A percentile compares a stretch with the other conserved stretches of the same genome.
Conservation (phyloP, 2,888 invertebrate species). For the Macrophya annulata region DNA sequence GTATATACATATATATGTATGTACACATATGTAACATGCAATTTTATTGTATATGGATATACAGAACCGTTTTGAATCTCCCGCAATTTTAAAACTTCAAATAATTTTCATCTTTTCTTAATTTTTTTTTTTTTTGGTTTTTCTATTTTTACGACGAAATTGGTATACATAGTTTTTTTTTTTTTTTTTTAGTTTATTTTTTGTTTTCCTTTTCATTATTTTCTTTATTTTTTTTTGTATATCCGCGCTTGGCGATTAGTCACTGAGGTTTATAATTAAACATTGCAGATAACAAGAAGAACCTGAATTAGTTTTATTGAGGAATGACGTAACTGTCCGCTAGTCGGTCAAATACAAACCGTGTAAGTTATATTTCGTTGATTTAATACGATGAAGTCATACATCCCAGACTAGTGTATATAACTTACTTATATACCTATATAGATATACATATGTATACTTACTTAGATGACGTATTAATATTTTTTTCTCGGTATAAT, state of each 20-base stretch:
- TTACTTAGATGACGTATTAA: background rate
- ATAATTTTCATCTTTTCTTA: background rate
- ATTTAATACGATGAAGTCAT: conserved; percentile 68
- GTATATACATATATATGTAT: background rate
- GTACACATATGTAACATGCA: too few species aligned
- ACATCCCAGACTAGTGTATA: conserved; percentile 38
- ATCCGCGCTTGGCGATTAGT: conserved; percentile 32
- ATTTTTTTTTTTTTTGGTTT: background rate
- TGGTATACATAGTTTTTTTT: background rate
- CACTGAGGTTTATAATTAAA: background rate
- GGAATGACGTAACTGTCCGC: conserved; percentile 39
- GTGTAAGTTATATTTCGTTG: conserved; percentile 32
- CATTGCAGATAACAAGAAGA: conserved; percentile 49
- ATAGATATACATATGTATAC: background rate
- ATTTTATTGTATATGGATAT: too few species aligned
- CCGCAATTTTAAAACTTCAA: background rate
- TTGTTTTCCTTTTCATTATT: too few species aligned
- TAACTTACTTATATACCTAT: background rate
- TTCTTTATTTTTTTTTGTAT: background rate
- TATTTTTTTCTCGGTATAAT: background rate
- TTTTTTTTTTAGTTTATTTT: background rate
- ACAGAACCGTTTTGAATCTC: background rate
- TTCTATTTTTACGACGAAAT: background rate
- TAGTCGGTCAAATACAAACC: conserved; percentile 18
- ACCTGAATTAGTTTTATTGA: conserved; percentile 62